Evolutionary conservation across 2,888 invertebrate genomes (phyloP).

Genomic region (Pilophorus perplexus): DNA sequence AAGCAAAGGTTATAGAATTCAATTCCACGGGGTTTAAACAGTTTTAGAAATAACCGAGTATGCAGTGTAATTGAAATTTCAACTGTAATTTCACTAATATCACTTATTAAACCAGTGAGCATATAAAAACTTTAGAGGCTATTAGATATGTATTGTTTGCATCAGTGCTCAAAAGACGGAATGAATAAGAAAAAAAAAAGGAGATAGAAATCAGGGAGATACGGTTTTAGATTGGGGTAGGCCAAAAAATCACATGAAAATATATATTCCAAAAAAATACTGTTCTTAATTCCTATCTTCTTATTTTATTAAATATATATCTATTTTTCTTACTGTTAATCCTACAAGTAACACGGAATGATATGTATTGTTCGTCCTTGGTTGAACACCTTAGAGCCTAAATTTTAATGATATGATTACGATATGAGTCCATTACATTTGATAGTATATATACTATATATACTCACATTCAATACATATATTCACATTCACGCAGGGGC

Average conservation of each 20-base stretch:
- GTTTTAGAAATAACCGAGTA: too few species aligned
- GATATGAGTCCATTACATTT: too few species aligned
- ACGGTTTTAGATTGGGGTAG: too few species aligned
- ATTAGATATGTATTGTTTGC: slow-evolving; percentile 21
- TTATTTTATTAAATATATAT: slow-evolving; percentile 30
- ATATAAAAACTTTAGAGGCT: slow-evolving; percentile 10
- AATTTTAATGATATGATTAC: slow-evolving; percentile 24
- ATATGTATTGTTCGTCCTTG: slow-evolving; percentile 49
- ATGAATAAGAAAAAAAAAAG: neutral
- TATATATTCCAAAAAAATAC: slow-evolving; percentile 34
- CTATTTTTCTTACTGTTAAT: slow-evolving; percentile 29
- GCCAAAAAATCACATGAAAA: slow-evolving; percentile 39
- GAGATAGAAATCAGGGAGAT: neutral
- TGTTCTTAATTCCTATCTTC: slow-evolving; percentile 19
- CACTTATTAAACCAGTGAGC: too few species aligned
- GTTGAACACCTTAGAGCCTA: slow-evolving; percentile 46
- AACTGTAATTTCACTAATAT: too few species aligned
- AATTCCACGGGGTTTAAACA: too few species aligned
- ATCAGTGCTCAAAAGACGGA: slow-evolving; percentile 23
- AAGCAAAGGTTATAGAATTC: too few species aligned
- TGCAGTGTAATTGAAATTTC: too few species aligned
- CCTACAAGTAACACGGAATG: slow-evolving; percentile 45
- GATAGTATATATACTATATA: too few species aligned
- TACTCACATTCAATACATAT: too few species aligned
- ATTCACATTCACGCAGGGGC: too few species aligned